These are phyloP conservation scores for Cricetomys ansorgei DNA, from an alignment of 2,113 vertebrate genomes.

Conservation along the genomic window DNA sequence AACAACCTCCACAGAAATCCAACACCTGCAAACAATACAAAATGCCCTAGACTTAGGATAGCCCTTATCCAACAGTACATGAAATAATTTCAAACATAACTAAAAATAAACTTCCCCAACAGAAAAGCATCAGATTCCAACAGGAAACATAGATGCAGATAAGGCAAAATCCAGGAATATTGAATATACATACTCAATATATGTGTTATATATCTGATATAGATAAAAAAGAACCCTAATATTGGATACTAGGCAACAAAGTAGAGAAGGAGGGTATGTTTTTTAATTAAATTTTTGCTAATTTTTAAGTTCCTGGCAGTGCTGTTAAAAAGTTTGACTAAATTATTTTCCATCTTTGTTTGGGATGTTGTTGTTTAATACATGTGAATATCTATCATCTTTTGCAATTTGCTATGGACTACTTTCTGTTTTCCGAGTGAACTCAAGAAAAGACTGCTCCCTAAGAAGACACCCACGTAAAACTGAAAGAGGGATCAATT, in stretches of 20 bases:
- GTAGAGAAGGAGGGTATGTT: not conserved
- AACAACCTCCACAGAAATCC: too few relatives aligned
- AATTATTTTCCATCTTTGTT: not conserved
- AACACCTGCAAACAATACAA: too few relatives aligned
- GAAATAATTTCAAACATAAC: too few relatives aligned
- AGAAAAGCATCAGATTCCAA: not conserved
- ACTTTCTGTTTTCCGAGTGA: not conserved
- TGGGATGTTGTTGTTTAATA: not conserved
- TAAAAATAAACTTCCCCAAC: too few relatives aligned
- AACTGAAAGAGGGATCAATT: not conserved
- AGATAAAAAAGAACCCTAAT: not conserved
- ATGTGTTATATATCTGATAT: too few relatives aligned
- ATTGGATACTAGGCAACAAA: not conserved
- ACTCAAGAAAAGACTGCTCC: too few relatives aligned
- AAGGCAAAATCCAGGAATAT: not conserved
- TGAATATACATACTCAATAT: too few relatives aligned
- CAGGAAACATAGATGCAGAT: too few relatives aligned
- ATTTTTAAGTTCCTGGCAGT: not conserved
- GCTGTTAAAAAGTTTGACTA: too few relatives aligned
- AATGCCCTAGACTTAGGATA: too few relatives aligned
- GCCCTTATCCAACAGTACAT: too few relatives aligned
- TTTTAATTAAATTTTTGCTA: too few relatives aligned
- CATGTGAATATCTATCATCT: not conserved
- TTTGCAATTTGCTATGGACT: not conserved
- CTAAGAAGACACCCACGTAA: not conserved